Conservation (phyloP, 1,140 invertebrate genomes). For the Meteorus sp. region DNA sequence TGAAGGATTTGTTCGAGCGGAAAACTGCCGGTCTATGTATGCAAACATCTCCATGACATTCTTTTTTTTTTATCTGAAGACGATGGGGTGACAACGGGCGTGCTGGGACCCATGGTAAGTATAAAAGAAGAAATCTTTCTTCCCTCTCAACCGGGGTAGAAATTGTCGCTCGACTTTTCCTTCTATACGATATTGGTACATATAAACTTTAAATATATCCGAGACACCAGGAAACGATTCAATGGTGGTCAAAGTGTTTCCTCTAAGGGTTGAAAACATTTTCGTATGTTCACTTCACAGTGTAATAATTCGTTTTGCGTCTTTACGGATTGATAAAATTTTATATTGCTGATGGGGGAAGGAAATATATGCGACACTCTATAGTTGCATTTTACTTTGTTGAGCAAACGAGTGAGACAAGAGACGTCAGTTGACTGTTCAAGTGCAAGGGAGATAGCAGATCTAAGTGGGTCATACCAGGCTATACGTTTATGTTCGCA, state of each 20-base stretch:
- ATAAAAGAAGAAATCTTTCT: neutral
- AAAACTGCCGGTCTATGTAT: constrained; percentile 58
- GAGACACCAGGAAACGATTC: neutral
- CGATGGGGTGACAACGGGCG: constrained; percentile 58
- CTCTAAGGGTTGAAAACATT: too few relatives aligned
- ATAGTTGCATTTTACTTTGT: too few relatives aligned
- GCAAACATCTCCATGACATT: constrained; percentile 53
- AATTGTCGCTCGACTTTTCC: constrained; percentile 39
- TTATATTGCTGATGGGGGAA: too few relatives aligned
- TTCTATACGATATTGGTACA: neutral
- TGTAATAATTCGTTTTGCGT: too few relatives aligned
- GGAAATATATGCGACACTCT: too few relatives aligned
- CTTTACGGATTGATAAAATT: too few relatives aligned
- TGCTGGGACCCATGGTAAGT: constrained; percentile 15
- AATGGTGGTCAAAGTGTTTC: neutral
- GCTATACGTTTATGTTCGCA: constrained; percentile 58
- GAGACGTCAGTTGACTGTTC: constrained; percentile 48
- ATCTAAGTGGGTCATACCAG: constrained; percentile 60
- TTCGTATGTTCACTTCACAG: too few relatives aligned
- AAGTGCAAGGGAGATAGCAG: constrained; percentile 51
- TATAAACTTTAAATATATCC: neutral
- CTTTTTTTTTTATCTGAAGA: too few relatives aligned
- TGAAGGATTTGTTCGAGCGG: constrained; percentile 55
- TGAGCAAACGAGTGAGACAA: constrained; percentile 47
- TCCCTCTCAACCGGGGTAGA: constrained; percentile 23